Evolutionary conservation across 2,797 vertebrate species (phyloP).

Genomic region (Choloepus didactylus): DNA sequence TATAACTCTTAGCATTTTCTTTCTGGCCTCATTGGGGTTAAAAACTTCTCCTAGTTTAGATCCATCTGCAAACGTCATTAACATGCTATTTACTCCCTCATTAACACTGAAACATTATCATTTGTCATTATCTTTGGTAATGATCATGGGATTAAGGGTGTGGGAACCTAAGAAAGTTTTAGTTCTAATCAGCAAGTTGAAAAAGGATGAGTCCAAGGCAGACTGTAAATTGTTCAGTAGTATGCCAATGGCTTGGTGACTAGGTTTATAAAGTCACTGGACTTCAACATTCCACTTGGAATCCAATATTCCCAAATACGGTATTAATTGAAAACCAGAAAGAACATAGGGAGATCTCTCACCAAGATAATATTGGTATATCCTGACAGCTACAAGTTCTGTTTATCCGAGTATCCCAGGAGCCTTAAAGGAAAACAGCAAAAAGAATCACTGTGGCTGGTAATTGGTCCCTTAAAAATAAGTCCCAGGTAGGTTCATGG

Average conservation of each 20-base stretch:
- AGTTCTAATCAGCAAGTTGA: constrained; percentile 71
- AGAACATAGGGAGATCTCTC: background rate
- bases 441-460: constrained; percentile 14
- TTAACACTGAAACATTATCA: constrained; percentile 79
- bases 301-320: background rate
- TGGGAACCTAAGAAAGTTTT: constrained; percentile 58
- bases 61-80: constrained; percentile 80
- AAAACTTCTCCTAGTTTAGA: constrained; percentile 79
- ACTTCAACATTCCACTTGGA: constrained; percentile 50
- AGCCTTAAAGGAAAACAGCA: constrained; percentile 22
- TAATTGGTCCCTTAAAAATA: constrained; percentile 37
- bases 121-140: constrained; percentile 82
- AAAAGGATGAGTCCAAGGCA: constrained; percentile 52
- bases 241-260: constrained; percentile 2
- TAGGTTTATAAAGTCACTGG: constrained; percentile 29
- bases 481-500: background rate
- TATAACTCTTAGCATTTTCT: constrained; percentile 60
- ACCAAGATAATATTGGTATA: background rate
- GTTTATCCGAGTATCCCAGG: background rate
- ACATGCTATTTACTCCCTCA: constrained; percentile 82
- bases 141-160: constrained; percentile 70
- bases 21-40: constrained; percentile 73
- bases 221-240: constrained; percentile 12
- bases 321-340: constrained; percentile 46
- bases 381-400: constrained; percentile 33